Evolutionary conservation across 2,888 invertebrate genomes (phyloP).

Genomic region (Papilio demoleus): DNA sequence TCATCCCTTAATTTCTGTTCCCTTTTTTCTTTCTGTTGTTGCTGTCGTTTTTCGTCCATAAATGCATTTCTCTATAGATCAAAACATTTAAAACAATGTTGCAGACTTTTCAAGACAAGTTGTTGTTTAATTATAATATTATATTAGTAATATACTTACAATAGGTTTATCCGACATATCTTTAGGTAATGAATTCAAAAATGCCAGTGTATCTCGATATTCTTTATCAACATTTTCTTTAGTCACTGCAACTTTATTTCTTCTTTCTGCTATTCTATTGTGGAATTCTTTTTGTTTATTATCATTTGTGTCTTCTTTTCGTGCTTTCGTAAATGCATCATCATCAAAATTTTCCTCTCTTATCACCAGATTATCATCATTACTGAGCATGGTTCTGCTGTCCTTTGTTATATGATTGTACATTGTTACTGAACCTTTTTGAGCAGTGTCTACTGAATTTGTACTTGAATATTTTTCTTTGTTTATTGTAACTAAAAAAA

Average conservation of each 20-base stretch:
- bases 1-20: conserved; percentile 71
- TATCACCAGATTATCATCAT: conserved; percentile 58
- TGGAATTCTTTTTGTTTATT: conserved; percentile 51
- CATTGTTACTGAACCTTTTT: conserved; percentile 62
- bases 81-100: not conserved
- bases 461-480: conserved; percentile 51
- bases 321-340: conserved; percentile 72
- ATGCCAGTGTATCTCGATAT: conserved; percentile 72
- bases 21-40: conserved; percentile 59
- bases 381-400: conserved; percentile 55
- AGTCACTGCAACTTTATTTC: conserved; percentile 76
- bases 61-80: conserved; percentile 67
- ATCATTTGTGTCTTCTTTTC: conserved; percentile 56
- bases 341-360: conserved; percentile 61
- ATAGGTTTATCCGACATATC: conserved; percentile 58
- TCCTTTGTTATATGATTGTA: conserved; percentile 73
- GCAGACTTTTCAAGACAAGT: not conserved
- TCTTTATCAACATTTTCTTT: conserved; percentile 86
- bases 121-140: no score
- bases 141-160: conserved; percentile 57
- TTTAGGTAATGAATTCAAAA: conserved; percentile 70
- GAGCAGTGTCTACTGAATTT: conserved; percentile 46
- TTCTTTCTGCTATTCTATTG: conserved; percentile 50
- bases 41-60: conserved; percentile 66
- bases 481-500: conserved; percentile 53